Conservation (phyloP, 2,797 vertebrate species). For the Cynodonichthys magdalenae region DNA sequence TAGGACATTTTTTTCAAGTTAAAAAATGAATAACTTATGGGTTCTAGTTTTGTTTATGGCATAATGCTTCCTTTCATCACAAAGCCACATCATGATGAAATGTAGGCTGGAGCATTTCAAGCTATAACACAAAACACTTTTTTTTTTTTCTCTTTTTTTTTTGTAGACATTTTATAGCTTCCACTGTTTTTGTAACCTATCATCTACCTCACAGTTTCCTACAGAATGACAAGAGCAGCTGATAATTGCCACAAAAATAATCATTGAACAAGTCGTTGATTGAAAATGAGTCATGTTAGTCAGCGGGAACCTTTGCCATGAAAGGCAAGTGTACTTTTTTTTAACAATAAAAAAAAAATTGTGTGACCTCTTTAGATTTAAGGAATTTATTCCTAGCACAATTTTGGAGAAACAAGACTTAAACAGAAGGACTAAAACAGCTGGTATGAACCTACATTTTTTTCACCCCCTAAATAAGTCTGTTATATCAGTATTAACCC, state of each 20-base stretch:
- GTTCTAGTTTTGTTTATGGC: slow-evolving; percentile 48
- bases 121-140: no score
- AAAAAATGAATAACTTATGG: slow-evolving; percentile 16
- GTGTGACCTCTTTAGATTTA: no score
- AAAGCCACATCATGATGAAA: slow-evolving; percentile 3
- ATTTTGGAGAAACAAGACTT: no score
- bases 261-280: slow-evolving; percentile 19
- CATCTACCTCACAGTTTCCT: background rate
- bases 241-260: slow-evolving; percentile 28
- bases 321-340: slow-evolving; percentile 9
- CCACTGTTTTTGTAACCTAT: no score
- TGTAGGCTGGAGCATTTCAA: background rate
- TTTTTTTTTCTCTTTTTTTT: no score
- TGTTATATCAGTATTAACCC: slow-evolving; percentile 5
- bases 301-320: slow-evolving; percentile 2
- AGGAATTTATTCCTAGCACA: no score
- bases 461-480: no score
- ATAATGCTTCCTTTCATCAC: slow-evolving; percentile 31
- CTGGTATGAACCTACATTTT: background rate
- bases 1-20: slow-evolving; percentile 17
- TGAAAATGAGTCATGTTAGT: slow-evolving; percentile 15
- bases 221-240: slow-evolving; percentile 12
- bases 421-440: background rate
- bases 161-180: no score
- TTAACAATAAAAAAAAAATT: no score